Conservation (phyloP, 37 sponge, comb jelly and placozoan species). For the Agelas oroides region DNA sequence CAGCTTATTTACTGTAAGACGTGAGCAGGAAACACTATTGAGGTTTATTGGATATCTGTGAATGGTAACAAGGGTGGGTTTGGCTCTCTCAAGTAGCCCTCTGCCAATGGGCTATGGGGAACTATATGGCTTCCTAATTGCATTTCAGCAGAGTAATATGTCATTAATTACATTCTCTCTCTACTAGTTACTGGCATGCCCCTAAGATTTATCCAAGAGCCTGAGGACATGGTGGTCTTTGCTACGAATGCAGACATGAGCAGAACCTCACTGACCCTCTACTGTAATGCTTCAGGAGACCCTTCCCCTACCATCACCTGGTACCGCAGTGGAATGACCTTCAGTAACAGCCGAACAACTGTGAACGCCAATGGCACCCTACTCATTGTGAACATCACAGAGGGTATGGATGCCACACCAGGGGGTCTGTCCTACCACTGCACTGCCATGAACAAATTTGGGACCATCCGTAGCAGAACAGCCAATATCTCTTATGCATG, state of each 20-base stretch:
- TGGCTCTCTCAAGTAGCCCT: not conserved
- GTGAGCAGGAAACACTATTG: too few species aligned
- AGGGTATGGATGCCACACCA: conserved; percentile 25
- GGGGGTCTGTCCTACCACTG: conserved; percentile 61
- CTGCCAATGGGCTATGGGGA: too few species aligned
- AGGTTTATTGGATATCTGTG: too few species aligned
- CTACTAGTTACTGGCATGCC: conserved; percentile 3
- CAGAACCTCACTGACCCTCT: conserved; percentile 5
- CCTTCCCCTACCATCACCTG: conserved; percentile 58
- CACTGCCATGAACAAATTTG: conserved; percentile 48
- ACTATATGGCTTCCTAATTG: not conserved
- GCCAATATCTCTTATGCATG: conserved; percentile 36
- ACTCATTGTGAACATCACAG: conserved; percentile 1
- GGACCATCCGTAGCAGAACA: conserved; percentile 47
- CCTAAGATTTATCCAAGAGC: not conserved
- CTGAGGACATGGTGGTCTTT: conserved; percentile 24
- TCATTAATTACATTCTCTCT: not conserved
- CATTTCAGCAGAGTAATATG: not conserved
- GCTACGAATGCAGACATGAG: not conserved
- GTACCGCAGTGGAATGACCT: conserved; percentile 7
- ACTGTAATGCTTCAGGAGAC: conserved; percentile 45
- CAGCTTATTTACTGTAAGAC: too few species aligned
- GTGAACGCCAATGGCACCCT: not conserved
- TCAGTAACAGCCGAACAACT: too few species aligned
- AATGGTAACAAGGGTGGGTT: not conserved